phyloP scores from a whole-genome alignment of 2,888 invertebrate genomes.

The Alviniconcha strummeri region DNA sequence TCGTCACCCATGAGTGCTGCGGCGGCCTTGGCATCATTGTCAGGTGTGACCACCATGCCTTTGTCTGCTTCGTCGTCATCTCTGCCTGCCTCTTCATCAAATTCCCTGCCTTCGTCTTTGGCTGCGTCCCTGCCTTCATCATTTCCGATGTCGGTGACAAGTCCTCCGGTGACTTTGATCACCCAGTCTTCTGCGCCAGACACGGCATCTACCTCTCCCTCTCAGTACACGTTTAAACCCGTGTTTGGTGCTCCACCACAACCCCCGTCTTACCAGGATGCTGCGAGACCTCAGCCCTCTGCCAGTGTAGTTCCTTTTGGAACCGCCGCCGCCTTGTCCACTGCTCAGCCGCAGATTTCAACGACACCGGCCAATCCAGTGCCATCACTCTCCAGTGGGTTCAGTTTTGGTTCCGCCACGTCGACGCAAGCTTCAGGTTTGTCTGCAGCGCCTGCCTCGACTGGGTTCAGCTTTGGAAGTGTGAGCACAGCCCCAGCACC shows the following conservation, averaged over 20 bases:
- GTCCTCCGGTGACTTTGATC: not conserved
- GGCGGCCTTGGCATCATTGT: not conserved
- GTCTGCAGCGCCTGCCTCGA: not conserved
- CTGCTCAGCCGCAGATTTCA: no score
- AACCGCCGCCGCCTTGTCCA: not conserved
- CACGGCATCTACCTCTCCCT: not conserved
- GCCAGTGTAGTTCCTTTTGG: not conserved
- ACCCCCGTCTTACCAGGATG: not conserved
- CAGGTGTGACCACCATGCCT: not conserved
- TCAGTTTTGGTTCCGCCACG: not conserved
- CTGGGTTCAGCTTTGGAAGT: not conserved
- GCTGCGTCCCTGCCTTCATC: not conserved
- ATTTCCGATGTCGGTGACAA: not conserved
- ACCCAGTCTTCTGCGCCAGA: not conserved
- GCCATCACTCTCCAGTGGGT: not conserved
- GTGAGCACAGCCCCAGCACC: not conserved
- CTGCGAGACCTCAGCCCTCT: not conserved
- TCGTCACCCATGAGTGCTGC: not conserved
- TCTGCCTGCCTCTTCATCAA: not conserved
- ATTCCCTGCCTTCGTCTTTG: not conserved
- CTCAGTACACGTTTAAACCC: conserved; percentile 25
- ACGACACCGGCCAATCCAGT: no score
- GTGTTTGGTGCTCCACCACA: conserved; percentile 6
- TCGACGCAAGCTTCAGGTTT: not conserved
- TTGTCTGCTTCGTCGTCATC: not conserved